These are phyloP conservation scores for Diplodus sargus DNA, from an alignment of 2,797 vertebrate species.

Conservation along the genomic window DNA sequence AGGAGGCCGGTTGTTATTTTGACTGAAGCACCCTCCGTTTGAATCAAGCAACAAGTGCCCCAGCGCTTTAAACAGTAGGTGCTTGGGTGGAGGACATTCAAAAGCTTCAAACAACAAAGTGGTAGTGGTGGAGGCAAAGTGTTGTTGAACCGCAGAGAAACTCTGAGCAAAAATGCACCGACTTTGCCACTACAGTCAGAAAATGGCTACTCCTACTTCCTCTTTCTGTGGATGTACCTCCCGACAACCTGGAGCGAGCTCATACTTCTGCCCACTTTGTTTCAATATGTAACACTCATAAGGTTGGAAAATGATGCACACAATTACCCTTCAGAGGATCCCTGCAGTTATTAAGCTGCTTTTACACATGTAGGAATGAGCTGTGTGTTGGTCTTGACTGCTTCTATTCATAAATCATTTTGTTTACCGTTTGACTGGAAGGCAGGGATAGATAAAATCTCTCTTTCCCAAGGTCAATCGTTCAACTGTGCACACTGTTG, in stretches of 20 bases:
- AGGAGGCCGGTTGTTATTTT: slow-evolving; percentile 59
- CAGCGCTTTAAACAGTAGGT: slow-evolving; percentile 47
- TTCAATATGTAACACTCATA: slow-evolving; percentile 17
- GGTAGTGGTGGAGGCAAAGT: slow-evolving; percentile 29
- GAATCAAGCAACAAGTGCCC: slow-evolving; percentile 55
- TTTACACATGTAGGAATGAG: neutral
- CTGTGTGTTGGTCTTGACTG: slow-evolving; percentile 2
- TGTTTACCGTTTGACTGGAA: slow-evolving; percentile 12
- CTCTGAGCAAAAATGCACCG: slow-evolving; percentile 20
- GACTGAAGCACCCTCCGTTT: slow-evolving; percentile 58
- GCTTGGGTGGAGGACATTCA: slow-evolving; percentile 54
- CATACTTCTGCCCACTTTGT: slow-evolving; percentile 20
- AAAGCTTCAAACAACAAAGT: slow-evolving; percentile 52
- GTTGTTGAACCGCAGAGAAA: slow-evolving; percentile 50
- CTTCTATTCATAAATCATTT: slow-evolving; percentile 3
- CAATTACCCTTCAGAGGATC: slow-evolving; percentile 10
- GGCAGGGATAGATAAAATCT: slow-evolving; percentile 22
- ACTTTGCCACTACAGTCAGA: slow-evolving; percentile 23
- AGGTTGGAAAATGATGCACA: slow-evolving; percentile 23
- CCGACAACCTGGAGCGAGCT: slow-evolving; percentile 12
- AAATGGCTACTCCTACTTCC: slow-evolving; percentile 37
- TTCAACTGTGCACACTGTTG: neutral
- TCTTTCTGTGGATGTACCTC: slow-evolving; percentile 5
- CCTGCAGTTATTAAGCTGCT: neutral
- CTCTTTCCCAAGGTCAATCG: neutral